These are phyloP conservation scores for Xylota sylvarum DNA, from an alignment of 2,888 invertebrate species.

Conservation along the genomic window DNA sequence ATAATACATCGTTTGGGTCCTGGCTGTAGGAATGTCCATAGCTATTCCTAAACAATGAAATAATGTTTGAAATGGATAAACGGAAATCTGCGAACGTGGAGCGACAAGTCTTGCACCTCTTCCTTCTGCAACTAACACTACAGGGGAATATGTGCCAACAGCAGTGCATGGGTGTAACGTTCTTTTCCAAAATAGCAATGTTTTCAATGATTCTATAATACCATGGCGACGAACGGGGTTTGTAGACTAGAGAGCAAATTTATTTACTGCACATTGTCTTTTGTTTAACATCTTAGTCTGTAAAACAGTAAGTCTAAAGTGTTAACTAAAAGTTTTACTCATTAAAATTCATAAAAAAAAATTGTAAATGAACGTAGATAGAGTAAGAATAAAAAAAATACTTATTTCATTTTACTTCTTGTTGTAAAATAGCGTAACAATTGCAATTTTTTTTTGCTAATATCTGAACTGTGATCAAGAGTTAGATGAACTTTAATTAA, in stretches of 20 bases:
- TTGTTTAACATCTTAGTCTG: slow-evolving; percentile 38
- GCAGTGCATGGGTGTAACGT: slow-evolving; percentile 28
- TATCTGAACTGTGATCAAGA: neutral
- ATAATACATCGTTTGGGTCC: slow-evolving; percentile 82
- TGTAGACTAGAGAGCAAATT: slow-evolving; percentile 70
- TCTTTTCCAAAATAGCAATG: slow-evolving; percentile 40
- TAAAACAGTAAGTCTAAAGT: slow-evolving; percentile 31
- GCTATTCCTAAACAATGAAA: slow-evolving; percentile 83
- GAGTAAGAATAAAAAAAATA: slow-evolving; percentile 16
- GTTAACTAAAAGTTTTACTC: slow-evolving; percentile 12
- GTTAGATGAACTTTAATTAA: neutral
- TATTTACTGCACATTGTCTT: slow-evolving; percentile 43
- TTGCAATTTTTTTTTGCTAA: slow-evolving; percentile 46
- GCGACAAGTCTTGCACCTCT: slow-evolving; percentile 29
- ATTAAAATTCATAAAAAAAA: slow-evolving; percentile 5
- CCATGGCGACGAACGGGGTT: slow-evolving; percentile 63
- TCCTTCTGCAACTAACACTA: slow-evolving; percentile 13
- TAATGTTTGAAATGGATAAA: slow-evolving; percentile 50
- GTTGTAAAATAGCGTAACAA: slow-evolving; percentile 12
- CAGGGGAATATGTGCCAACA: slow-evolving; percentile 42
- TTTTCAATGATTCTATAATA: slow-evolving; percentile 35
- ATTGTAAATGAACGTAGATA: slow-evolving; percentile 33
- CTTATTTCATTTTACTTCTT: slow-evolving; percentile 9
- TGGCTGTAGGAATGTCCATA: slow-evolving; percentile 84
- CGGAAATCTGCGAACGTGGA: slow-evolving; percentile 3